These are phyloP conservation scores for Sebastes itinus DNA, from an alignment of 2,797 vertebrate species.

Conservation along the genomic window DNA sequence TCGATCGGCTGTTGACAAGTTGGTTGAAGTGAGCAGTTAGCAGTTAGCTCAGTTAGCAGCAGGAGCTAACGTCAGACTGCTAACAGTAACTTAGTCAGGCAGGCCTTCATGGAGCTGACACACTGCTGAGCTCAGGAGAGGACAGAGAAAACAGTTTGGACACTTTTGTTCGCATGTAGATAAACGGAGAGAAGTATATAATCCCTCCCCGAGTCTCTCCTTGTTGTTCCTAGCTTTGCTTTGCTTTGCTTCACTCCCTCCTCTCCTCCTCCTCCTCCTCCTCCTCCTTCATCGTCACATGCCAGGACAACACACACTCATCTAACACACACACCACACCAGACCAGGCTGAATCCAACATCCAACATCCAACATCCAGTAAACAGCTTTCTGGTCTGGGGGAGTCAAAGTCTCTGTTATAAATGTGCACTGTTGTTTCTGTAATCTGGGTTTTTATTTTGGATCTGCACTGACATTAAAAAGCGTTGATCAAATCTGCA, in stretches of 20 bases:
- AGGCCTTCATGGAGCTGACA: conserved; percentile 24
- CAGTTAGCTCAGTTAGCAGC: conserved; percentile 56
- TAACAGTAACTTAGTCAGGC: conserved; percentile 47
- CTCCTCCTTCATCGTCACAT: conserved; percentile 66
- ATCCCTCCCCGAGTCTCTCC: conserved; percentile 46
- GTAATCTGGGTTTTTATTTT: neutral
- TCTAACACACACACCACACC: neutral
- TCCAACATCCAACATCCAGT: too few relatives aligned
- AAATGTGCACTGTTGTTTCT: neutral
- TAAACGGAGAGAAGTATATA: conserved; percentile 29
- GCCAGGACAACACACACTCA: conserved; percentile 43
- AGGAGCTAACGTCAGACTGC: conserved; percentile 64
- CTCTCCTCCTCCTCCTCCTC: conserved; percentile 24
- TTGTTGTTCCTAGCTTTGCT: conserved; percentile 48
- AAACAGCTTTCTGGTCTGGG: neutral
- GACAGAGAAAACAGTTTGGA: neutral
- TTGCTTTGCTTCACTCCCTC: conserved; percentile 19
- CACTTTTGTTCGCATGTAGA: conserved; percentile 34
- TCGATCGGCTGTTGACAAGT: conserved; percentile 77
- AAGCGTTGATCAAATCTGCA: neutral
- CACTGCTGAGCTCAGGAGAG: neutral
- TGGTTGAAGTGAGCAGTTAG: conserved; percentile 47
- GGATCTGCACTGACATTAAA: neutral
- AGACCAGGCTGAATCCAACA: neutral
- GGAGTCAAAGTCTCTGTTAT: conserved; percentile 46